Percentiles rank a stretch among this genome's conserved stretches.
Conservation (phyloP, 2,797 vertebrate genomes). For the Antrozous pallidus region DNA sequence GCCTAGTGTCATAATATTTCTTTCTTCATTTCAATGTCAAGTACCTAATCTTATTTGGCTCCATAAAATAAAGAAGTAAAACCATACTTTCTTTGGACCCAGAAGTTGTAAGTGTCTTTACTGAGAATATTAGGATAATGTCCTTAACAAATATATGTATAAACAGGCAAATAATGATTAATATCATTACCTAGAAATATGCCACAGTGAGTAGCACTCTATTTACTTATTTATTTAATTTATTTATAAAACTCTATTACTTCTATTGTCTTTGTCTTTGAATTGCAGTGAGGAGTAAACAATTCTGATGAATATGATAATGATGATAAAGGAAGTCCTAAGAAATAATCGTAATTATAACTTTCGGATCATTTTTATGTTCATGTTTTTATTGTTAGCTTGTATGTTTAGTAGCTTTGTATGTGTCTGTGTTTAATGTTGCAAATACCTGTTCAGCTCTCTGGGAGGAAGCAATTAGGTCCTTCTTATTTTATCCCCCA, state of each 20-base stretch:
- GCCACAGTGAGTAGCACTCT: background rate
- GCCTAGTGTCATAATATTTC: background rate
- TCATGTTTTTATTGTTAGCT: background rate
- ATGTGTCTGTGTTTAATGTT: background rate
- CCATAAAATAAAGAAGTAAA: background rate
- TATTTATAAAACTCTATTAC: background rate
- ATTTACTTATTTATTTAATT: too few species aligned
- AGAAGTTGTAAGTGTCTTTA: background rate
- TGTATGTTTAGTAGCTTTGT: background rate
- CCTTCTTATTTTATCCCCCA: background rate
- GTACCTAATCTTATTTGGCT: background rate
- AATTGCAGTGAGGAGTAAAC: background rate
- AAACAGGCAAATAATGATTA: background rate
- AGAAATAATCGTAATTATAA: background rate
- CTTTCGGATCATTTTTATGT: background rate
- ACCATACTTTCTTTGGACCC: background rate
- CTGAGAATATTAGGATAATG: background rate
- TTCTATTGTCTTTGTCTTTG: background rate
- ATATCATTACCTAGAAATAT: background rate
- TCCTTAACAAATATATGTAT: background rate
- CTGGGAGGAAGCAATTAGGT: background rate
- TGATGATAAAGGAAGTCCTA: background rate
- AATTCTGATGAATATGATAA: background rate
- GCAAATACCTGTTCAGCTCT: background rate
- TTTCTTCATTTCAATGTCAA: background rate